Evolutionary conservation across 2,113 vertebrate species (phyloP).

Genomic region (Laticauda laticaudata): DNA sequence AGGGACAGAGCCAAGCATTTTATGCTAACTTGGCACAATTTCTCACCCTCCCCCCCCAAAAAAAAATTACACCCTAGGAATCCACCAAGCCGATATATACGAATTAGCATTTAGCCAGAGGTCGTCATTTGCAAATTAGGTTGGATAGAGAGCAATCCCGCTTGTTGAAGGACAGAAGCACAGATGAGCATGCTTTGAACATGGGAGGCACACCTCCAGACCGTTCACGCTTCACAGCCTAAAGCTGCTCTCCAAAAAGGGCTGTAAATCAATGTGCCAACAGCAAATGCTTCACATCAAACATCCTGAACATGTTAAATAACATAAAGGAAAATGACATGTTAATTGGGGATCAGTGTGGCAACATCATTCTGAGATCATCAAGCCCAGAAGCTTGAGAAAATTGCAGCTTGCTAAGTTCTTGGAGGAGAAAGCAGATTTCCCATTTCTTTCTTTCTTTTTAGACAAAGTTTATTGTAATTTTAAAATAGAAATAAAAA

Average conservation of each 20-base stretch:
- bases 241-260: neutral
- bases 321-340: neutral
- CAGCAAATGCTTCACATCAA: neutral
- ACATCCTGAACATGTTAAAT: neutral
- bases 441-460: neutral
- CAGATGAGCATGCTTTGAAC: slow-evolving; percentile 7
- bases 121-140: slow-evolving; percentile 67
- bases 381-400: neutral
- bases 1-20: slow-evolving; percentile 43
- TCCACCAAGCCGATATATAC: slow-evolving; percentile 65
- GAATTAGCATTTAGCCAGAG: slow-evolving; percentile 67
- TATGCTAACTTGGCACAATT: slow-evolving; percentile 58
- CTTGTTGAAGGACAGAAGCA: slow-evolving; percentile 53
- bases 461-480: neutral
- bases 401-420: neutral
- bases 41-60: neutral
- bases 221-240: neutral
- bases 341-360: slow-evolving; percentile 1
- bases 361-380: neutral
- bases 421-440: neutral
- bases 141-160: slow-evolving; percentile 45
- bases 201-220: neutral
- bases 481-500: neutral
- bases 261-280: neutral
- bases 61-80: slow-evolving; percentile 62